Percentiles rank a stretch among this genome's conserved stretches.
Conservation (phyloP, 2,797 vertebrate species). For the Hypotaenidia okinawae region DNA sequence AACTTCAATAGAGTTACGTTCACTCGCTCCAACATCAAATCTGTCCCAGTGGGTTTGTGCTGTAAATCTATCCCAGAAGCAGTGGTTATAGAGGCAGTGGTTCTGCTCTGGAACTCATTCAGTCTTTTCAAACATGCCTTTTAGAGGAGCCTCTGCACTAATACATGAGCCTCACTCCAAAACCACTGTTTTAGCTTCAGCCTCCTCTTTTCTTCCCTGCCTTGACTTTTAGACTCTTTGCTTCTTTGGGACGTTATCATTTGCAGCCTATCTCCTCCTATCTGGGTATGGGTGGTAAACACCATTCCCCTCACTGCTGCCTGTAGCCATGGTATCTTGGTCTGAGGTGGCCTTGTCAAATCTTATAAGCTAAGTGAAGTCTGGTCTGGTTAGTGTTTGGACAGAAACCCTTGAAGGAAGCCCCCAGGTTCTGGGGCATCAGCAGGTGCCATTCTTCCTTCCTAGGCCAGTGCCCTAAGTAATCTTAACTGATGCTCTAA, state of each 20-base stretch:
- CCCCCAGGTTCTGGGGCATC: neutral
- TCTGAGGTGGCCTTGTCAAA: neutral
- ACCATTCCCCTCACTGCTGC: neutral
- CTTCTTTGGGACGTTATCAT: fast-evolving
- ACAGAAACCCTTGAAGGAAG: neutral
- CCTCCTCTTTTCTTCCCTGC: neutral
- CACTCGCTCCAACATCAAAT: slow-evolving; percentile 44
- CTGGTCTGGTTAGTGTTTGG: neutral
- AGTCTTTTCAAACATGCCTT: slow-evolving; percentile 9
- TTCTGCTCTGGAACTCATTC: slow-evolving; percentile 54
- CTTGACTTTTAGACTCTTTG: neutral
- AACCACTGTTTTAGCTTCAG: neutral
- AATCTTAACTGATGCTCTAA: neutral
- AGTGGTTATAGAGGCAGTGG: slow-evolving; percentile 20
- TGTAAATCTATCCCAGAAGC: slow-evolving; percentile 63
- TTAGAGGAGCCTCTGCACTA: neutral
- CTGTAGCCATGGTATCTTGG: neutral
- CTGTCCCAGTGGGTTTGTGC: slow-evolving; percentile 52
- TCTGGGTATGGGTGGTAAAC: neutral
- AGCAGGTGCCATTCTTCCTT: neutral
- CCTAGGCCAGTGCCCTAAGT: neutral
- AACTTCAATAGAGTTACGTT: slow-evolving; percentile 47
- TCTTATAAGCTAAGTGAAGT: neutral
- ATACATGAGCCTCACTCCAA: neutral
- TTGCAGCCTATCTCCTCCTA: neutral